Percentiles rank a stretch among this genome's conserved stretches.
Conservation (phyloP, 2,797 vertebrate species). For the Psittacula derbiana region DNA sequence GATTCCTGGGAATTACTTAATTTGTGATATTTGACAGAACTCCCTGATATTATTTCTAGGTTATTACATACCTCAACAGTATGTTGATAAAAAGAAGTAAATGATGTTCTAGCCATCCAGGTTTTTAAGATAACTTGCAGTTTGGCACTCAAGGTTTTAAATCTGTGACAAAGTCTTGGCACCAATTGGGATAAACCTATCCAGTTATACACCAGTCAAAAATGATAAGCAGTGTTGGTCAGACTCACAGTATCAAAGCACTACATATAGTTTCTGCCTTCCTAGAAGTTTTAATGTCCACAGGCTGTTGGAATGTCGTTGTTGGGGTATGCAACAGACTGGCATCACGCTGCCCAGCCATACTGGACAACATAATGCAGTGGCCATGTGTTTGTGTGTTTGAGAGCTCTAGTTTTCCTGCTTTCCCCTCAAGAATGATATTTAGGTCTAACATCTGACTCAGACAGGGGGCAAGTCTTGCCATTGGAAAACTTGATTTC, state of each 20-base stretch:
- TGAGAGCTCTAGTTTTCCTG: background rate
- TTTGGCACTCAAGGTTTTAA: background rate
- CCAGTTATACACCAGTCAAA: background rate
- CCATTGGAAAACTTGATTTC: background rate
- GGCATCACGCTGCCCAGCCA: background rate
- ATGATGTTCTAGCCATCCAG: background rate
- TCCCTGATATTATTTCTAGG: background rate
- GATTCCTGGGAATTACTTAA: background rate
- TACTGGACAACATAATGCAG: background rate
- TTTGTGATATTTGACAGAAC: background rate
- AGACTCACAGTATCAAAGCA: background rate
- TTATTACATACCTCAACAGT: background rate
- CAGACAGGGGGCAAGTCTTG: background rate
- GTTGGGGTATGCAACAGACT: background rate
- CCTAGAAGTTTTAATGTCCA: background rate
- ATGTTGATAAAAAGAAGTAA: background rate
- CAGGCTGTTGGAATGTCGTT: background rate
- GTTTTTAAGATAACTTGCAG: background rate
- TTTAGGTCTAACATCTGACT: background rate
- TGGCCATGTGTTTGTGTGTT: background rate
- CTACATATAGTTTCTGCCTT: background rate
- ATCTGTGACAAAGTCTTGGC: background rate
- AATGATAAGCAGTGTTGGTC: background rate
- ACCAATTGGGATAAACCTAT: background rate
- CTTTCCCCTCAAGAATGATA: background rate